These are phyloP conservation scores for Cyclura pinguis DNA, from an alignment of 2,797 vertebrate genomes.

Conservation along the genomic window DNA sequence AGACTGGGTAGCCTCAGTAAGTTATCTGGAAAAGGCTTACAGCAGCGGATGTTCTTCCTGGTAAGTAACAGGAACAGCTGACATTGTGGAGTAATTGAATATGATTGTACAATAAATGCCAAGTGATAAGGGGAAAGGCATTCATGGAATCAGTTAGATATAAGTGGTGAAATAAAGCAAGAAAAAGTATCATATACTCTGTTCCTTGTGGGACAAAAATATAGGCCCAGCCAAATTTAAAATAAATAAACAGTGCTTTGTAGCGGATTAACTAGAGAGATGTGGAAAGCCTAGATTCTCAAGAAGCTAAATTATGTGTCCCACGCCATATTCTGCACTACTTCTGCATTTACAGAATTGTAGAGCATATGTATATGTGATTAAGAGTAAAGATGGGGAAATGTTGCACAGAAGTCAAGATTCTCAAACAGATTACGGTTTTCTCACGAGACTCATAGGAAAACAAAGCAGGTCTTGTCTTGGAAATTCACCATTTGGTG, in stretches of 20 bases:
- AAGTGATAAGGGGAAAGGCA: neutral
- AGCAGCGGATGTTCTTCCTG: constrained; percentile 99
- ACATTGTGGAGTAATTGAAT: constrained; percentile 9
- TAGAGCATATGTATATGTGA: neutral
- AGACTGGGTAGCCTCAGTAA: constrained; percentile 98
- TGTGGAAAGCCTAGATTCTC: neutral
- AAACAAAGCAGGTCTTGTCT: neutral
- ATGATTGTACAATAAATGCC: constrained; percentile 25
- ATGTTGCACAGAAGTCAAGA: neutral
- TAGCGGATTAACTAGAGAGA: neutral
- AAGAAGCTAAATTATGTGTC: neutral
- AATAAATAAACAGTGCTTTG: neutral
- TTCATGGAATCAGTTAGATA: neutral
- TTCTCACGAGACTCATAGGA: neutral
- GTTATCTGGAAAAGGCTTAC: constrained; percentile 96
- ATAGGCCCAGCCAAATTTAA: neutral
- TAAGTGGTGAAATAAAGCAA: neutral
- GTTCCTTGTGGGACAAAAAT: neutral
- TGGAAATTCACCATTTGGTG: neutral
- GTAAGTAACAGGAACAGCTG: constrained; percentile 78
- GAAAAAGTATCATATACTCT: neutral
- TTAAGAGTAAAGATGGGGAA: neutral
- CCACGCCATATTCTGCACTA: neutral
- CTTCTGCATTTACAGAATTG: neutral
- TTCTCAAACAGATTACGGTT: neutral